Evolutionary conservation across 2,888 invertebrate genomes (phyloP).

Genomic region (Lasius fuliginosus): DNA sequence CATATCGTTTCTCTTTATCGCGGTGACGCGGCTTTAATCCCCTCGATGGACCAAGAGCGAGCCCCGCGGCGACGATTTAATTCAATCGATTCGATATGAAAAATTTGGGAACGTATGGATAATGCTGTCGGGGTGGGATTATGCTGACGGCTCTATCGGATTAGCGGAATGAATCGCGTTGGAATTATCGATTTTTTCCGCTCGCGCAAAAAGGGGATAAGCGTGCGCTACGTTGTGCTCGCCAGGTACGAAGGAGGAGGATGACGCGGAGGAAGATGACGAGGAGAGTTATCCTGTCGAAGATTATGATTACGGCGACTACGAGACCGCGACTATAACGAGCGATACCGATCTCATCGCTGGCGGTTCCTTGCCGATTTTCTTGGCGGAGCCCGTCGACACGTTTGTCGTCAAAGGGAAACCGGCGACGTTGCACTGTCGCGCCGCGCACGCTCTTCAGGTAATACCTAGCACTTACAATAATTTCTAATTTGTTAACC

Average conservation of each 20-base stretch:
- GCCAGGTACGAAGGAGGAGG: constrained; percentile 76
- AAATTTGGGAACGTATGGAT: constrained; percentile 39
- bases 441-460: constrained; percentile 95
- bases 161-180: constrained; percentile 21
- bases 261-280: constrained; percentile 79
- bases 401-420: constrained; percentile 96
- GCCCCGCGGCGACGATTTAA: constrained; percentile 33
- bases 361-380: constrained; percentile 92
- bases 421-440: constrained; percentile 94
- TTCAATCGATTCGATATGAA: constrained; percentile 53
- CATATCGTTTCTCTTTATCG: constrained; percentile 33
- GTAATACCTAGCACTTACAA: constrained; percentile 50
- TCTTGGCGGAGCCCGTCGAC: constrained; percentile 94
- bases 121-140: constrained; percentile 24
- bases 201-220: constrained; percentile 28
- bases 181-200: constrained; percentile 61
- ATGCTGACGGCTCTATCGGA: constrained; percentile 34
- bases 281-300: constrained; percentile 79
- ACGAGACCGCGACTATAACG: constrained; percentile 77
- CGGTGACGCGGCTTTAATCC: constrained; percentile 46
- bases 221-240: constrained; percentile 29
- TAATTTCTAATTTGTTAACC: background rate
- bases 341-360: constrained; percentile 83
- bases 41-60: constrained; percentile 15
- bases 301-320: constrained; percentile 79